Evolutionary conservation across 2,888 invertebrate genomes (phyloP).

Genomic region (Microctonus hyperodae): DNA sequence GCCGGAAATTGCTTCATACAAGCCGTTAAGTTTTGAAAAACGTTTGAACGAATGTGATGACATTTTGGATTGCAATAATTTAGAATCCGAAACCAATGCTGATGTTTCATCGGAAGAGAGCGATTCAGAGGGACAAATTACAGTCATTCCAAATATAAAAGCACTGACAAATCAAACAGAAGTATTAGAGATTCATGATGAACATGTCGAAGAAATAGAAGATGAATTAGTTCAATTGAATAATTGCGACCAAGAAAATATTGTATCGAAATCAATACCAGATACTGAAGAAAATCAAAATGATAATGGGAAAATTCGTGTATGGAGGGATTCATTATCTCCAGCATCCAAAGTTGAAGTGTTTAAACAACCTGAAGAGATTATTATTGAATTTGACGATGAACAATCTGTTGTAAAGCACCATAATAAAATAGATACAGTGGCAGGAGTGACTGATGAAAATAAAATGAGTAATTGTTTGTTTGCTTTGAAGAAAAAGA

Average conservation of each 20-base stretch:
- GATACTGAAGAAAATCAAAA: constrained; percentile 8
- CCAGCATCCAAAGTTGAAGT: constrained; percentile 16
- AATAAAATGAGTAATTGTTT: constrained; percentile 27
- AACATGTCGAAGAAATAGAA: not conserved
- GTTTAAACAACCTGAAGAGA: constrained; percentile 37
- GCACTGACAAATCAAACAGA: not conserved
- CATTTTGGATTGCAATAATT: constrained; percentile 22
- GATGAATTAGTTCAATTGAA: not conserved
- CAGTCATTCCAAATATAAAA: constrained; percentile 39
- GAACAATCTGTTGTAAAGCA: constrained; percentile 31
- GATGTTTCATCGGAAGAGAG: constrained; percentile 31
- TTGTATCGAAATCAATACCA: constrained; percentile 13
- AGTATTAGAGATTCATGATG: not conserved
- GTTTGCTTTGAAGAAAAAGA: constrained; percentile 28
- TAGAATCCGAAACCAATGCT: constrained; percentile 17
- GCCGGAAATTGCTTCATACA: constrained; percentile 37
- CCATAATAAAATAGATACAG: constrained; percentile 14
- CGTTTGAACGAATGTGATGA: constrained; percentile 26
- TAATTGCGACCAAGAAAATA: not conserved
- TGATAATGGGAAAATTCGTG: constrained; percentile 43
- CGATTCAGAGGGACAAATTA: constrained; percentile 38
- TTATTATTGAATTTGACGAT: constrained; percentile 52
- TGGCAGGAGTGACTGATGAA: constrained; percentile 24
- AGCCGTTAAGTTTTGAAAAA: constrained; percentile 28
- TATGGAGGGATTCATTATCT: constrained; percentile 51